Base-by-base conservation (phyloP, 2,113 vertebrate genomes). In the Engraulis encrasicolus region DNA sequence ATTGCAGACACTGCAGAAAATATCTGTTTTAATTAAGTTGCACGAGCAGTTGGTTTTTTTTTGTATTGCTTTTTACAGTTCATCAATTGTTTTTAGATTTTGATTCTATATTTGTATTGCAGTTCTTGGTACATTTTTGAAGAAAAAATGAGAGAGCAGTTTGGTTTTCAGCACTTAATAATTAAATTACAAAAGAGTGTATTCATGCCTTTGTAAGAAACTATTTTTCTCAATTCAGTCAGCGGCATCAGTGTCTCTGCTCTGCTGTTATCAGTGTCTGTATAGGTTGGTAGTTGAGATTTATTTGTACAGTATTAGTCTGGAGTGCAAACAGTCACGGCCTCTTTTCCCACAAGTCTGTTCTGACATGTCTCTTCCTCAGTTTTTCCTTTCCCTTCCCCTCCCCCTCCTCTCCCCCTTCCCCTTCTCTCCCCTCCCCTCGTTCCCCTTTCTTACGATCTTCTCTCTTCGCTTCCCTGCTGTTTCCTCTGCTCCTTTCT, bases 361-460 rank as follows among this genome's bases (percentile, higher is more conserved):
- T 34, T 74, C 14, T 74, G 66, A 15, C 66, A 36, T 74, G 66
- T 36, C 27, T 27, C 58, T 27, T 20, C 34, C 31, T 84, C 20
- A 77, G 36, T 85, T 71, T 80, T n/a, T 81, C 54, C 80, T 50
- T 80, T 52, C 79, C 38, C 31, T 31, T 36, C 34, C 38, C 19
- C 18, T 19, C n/a, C 77, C 58, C 50, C 54, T 84, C 81, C 82
- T 82, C 78, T 83, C 36, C 86, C 80, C 84, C 18, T 87, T 54
- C 87, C 38, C 52, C 52, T 34, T n/a, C 6, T 14, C 15, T n/a
- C 18, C 48, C 77, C 78, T 23, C 81, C 45, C 14, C 81, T 88
- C 86, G 85, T 82, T 85, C 84, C 84, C 48, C 83, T 86, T 83
- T 90, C 79, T 90, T 74, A 84, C n/a, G n/a, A n/a, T n/a, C n/a